Evolutionary conservation across 2,888 invertebrate species (phyloP), one percentile per base, ranked within the genome.

Genomic region (Electrophaes corylata): DNA sequence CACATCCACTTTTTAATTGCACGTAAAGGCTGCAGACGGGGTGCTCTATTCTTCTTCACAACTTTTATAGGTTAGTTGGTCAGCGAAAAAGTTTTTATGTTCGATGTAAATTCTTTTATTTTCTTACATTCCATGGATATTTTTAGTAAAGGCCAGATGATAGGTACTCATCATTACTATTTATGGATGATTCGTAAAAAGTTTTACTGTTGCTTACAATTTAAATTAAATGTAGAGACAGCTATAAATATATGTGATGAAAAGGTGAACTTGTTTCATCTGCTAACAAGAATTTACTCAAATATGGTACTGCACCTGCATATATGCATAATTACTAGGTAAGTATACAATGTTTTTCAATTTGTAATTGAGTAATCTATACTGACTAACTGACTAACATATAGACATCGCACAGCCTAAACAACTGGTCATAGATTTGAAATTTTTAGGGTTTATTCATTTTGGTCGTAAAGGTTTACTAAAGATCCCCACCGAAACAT

Each of bases 11-110:
- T 49, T 43, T 46, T 23, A 50, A 59, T 43, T 41, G n/a, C 14
- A 49, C 12, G 37, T 4, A 31, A 43, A n/a, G 29, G 33, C 26
- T 43, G 54, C 37, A 55, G 41, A 43, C 37, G 41, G 5, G 6
- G n/a, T 19, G 29, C 5, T 19, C 6, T 43, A 35, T 35, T 20
- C 35, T 46, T 2, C 31, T 46, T 40, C 23, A 31, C 31, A 47
- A n/a, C 10, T 26, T 45, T 39, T 46, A 45, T 26, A 46, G 53
- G 54, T 59, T 20, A 35, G 33, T 53, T 52, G 47, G 52, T 31
- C 14, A 33, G 20, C 6, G 35, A 54, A 44, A 54, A 54, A 50
- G 59, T 50, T 10, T 49, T 41, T 19, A 5, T 19, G 2, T 5
- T 26, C 14, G 16, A 19, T 48, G n/a, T n/a, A 19, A 35, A 3